phyloP scores from a whole-genome alignment of 2,797 vertebrate species.

The Gadopsis bispinosus region DNA sequence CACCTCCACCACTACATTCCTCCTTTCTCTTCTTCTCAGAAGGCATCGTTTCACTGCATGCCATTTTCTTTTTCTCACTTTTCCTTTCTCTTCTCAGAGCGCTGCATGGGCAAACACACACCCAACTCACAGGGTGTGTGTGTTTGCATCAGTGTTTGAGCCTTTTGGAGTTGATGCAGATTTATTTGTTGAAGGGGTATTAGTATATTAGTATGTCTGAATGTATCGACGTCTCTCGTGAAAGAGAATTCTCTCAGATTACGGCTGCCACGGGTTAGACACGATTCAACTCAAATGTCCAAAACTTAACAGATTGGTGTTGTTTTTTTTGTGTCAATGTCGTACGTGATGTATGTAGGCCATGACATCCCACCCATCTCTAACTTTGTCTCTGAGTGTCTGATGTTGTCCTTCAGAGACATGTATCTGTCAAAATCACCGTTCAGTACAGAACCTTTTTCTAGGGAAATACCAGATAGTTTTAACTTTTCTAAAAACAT shows the following conservation, averaged over 20 bases:
- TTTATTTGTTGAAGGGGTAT: conserved; percentile 8
- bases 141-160: conserved; percentile 57
- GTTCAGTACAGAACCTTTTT: background rate
- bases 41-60: conserved; percentile 80
- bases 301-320: conserved; percentile 9
- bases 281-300: conserved; percentile 20
- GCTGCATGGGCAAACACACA: conserved; percentile 73
- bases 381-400: conserved; percentile 39
- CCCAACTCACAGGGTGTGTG: conserved; percentile 30
- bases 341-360: conserved; percentile 41
- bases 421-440: background rate
- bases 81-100: conserved; percentile 50
- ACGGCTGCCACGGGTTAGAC: background rate
- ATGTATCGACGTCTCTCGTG: background rate
- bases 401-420: conserved; percentile 23
- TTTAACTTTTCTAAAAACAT: background rate
- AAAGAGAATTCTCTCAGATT: conserved; percentile 1
- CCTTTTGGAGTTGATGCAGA: conserved; percentile 23
- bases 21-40: conserved; percentile 45
- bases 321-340: conserved; percentile 46
- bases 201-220: background rate
- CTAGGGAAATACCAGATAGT: background rate
- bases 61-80: conserved; percentile 45
- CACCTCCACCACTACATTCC: conserved; percentile 25
- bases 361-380: conserved; percentile 55